Evolutionary conservation across 2,113 vertebrate genomes (phyloP), one percentile per base, ranked within the genome.

Genomic region (Cyanoramphus novaezelandiae): DNA sequence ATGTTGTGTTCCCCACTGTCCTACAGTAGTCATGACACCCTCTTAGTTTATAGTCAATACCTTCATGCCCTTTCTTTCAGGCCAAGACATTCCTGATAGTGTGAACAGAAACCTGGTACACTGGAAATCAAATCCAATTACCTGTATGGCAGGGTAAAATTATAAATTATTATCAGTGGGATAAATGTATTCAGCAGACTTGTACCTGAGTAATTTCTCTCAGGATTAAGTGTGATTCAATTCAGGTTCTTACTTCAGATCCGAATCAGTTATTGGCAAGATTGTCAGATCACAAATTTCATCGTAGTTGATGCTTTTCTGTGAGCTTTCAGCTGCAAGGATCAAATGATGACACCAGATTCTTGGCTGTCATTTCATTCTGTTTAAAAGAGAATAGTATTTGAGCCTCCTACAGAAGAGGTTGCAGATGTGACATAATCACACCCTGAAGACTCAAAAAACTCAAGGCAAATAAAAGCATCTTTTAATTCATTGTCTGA

Each of bases 121-220:
- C 8, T 62, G 77, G 86, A 70, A 78, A 92, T 92, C 72, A 86
- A 92, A 94, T 86, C 55, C 69, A 93, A 76, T 94, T 91, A 88
- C 68, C 88, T 92, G 31, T 86, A 24, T 84, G 44, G 47, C n/a
- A 53, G 52, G 31, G 13, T 83, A 65, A 86, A 93, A 53, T 83
- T 94, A 82, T 70, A 86, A 92, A 93, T 94, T 71, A 77, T 68
- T 95, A 82, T 81, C 82, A 63, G 25, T 59, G 72, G 41, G 24
- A 89, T 75, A 87, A 90, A 81, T 75, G 37, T 63, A 17, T 94
- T 94, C 74, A 91, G 17, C 52, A 62, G 65, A 79, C 47, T 84
- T 24, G 1, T 43, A 86, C 44, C 64, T 49, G 46, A 91, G 75
- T 95, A 3, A 84, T 90, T 92, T 88, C 88, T 86, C 72, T 64